Percentiles rank a stretch among this genome's conserved stretches.
Conservation (phyloP, 2,113 vertebrate species). For the Vidua chalybeata region DNA sequence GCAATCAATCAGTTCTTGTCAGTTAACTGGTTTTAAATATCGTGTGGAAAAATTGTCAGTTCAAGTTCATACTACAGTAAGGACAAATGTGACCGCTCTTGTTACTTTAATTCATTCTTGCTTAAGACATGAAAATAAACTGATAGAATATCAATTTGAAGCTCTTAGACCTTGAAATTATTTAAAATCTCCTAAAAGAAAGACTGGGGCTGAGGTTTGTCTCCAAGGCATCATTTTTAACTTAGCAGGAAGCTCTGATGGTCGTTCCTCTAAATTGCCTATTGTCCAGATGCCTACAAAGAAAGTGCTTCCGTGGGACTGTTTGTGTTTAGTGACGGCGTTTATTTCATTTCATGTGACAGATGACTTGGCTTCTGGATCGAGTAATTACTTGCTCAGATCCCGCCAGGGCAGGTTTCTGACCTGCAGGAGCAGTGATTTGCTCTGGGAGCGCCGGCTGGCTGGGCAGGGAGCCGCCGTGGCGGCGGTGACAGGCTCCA, state of each 20-base stretch:
- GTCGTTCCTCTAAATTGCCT: conserved; percentile 54
- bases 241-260: conserved; percentile 12
- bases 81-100: background rate
- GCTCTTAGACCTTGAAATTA: conserved; percentile 14
- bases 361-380: conserved; percentile 21
- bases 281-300: conserved; percentile 18
- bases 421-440: background rate
- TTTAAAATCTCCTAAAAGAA: conserved; percentile 48
- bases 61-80: background rate
- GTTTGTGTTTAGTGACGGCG: background rate
- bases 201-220: conserved; percentile 6
- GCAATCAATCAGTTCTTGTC: conserved; percentile 19
- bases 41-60: background rate
- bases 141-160: background rate
- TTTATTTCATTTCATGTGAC: conserved; percentile 50
- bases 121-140: conserved; percentile 18
- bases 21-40: background rate
- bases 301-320: conserved; percentile 47
- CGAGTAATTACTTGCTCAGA: background rate
- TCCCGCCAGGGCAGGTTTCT: background rate
- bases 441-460: background rate
- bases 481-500: fast-evolving
- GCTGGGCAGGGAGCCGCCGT: fast-evolving
- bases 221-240: conserved; percentile 27
- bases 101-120: background rate